Base-by-base conservation (phyloP, 2,113 vertebrate genomes). In the Hydropotes inermis region DNA sequence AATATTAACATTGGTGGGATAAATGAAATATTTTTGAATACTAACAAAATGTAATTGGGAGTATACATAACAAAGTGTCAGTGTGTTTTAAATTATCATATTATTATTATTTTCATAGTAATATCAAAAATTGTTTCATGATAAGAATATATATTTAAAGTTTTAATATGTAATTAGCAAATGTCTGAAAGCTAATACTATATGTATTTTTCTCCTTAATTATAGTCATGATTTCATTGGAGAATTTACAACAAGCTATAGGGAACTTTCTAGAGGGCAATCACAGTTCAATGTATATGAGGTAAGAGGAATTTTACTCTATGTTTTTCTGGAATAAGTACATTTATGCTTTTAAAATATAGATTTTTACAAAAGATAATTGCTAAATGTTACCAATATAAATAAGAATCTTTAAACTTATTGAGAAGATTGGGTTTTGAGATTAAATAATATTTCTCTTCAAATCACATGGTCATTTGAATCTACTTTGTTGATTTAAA, bases 261-360 rank as follows among this genome's bases (percentile, higher is more conserved):
- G 99, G 96, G 99, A 99, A 97, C 93, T 99, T 88, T 99, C 99
- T 0, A 99, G 99, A 98, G 99, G 99, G 6, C 99, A 99, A 39
- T 99, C 99, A 95, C 99, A 99, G 94, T 99, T 99, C 99, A 99
- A 99, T 0, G 99, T 99, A 33, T 99, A 99, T 98, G 99, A 99
- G 99, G 99, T 99, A 98, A 98, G 99, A 98, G 15, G 30, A 70
- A 39, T 76, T 94, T 50, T 55, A 76, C 94, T 25, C 45, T 47
- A 67, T 64, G 85, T 83, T 64, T 15, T 21, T 91, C 55, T 47
- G 30, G 23, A 87, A 23, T 82, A 96, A 83, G 36, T 55, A 81
- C 14, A 76, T 61, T 28, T 96, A 9, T 89, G 25, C 33, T 86
- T 84, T 85, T 14, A 94, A 94, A 85, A 17, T 87, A 36, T 39